Conservation (phyloP, 2,797 vertebrate species). For the Menidia menidia region DNA sequence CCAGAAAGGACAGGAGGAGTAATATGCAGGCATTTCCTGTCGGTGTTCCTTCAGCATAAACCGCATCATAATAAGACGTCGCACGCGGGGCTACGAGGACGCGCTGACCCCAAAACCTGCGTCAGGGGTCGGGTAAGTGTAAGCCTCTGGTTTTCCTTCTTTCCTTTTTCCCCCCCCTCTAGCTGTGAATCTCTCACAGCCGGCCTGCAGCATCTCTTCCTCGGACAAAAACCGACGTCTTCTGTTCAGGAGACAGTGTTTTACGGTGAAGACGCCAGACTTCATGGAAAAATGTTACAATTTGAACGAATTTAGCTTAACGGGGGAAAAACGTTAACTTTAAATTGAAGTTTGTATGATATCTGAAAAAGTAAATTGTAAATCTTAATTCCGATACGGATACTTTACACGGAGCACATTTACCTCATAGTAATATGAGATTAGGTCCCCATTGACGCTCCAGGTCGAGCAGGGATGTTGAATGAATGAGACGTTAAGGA, state of each 20-base stretch:
- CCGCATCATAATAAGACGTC: conserved; percentile 11
- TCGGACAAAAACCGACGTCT: neutral
- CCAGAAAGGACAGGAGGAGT: neutral
- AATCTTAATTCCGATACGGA: neutral
- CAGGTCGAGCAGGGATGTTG: fast-evolving
- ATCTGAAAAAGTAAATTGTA: fast-evolving
- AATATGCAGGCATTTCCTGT: conserved; percentile 36
- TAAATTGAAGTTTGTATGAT: fast-evolving
- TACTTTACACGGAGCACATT: fast-evolving
- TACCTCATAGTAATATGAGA: neutral
- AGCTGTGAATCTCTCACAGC: neutral
- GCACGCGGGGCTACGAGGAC: conserved; percentile 15
- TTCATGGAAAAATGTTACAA: fast-evolving
- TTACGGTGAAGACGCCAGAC: conserved; percentile 25
- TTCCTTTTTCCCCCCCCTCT: neutral
- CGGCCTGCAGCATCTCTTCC: conserved; percentile 16
- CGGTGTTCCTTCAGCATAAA: conserved; percentile 30
- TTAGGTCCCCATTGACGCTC: fast-evolving
- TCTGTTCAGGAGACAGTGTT: neutral
- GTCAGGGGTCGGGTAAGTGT: conserved; percentile 53
- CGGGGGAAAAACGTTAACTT: neutral
- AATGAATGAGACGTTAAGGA: neutral
- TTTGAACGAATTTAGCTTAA: fast-evolving
- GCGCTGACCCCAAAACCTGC: conserved; percentile 38
- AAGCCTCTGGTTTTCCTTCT: neutral